Evolutionary conservation across 2,113 vertebrate genomes (phyloP), one percentile per base, ranked within the genome.

Genomic region (Anarrhichthys ocellatus): DNA sequence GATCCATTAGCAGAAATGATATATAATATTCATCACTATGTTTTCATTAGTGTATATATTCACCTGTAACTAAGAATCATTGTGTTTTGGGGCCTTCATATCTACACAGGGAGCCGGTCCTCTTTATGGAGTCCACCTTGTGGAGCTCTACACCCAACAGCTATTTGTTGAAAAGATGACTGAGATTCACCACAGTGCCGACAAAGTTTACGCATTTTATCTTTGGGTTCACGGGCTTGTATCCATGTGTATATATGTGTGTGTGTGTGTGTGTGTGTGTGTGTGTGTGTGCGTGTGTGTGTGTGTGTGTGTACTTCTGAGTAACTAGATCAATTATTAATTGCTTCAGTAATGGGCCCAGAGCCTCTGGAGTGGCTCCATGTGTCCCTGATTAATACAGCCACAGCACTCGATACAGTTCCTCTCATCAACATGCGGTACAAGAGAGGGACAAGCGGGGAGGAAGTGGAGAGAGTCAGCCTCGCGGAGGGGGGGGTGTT

Each of bases 311-410:
- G 2, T 59, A 27, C 76, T 54, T 78, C 24, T 75, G 77, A 62
- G 81, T 76, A 82, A 84, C 78, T 70, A 62, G 61, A 90, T 93
- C 87, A 89, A 91, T 91, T 93, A 92, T 91, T 87, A 88, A 90
- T 83, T 77, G 84, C 86, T 83, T 84, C 82, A 78, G 83, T 91
- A 91, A 90, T 89, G 87, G 82, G 76, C 69, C 73, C 69, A 40
- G 73, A 91, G 88, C 83, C 76, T 80, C 75, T 87, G 85, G 86
- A 91, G 70, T 5, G 69, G 62, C 82, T 86, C 85, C 80, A 81
- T 14, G 82, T 85, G 87, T 83, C 85, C 81, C 82, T 87, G 85
- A 87, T 90, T 87, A 84, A 92, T 76, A 92, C 75, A 46, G 75
- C 71, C 71, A 68, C 71, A 48, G 70, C 73, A 46, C 79, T 84